Evolutionary conservation across 2,113 vertebrate genomes (phyloP).

Genomic region (Xyrauchen texanus): DNA sequence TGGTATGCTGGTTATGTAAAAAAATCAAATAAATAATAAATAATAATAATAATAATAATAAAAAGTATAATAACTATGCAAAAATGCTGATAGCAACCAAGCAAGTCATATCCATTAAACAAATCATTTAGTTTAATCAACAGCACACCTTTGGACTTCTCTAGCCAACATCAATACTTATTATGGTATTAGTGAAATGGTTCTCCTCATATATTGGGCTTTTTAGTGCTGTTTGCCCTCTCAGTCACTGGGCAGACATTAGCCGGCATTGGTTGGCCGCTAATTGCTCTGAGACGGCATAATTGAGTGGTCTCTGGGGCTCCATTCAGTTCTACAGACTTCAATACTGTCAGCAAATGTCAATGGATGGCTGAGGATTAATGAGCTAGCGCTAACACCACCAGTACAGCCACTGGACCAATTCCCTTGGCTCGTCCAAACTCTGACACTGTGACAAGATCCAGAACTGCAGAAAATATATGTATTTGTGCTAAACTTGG

Average conservation of each 20-base stretch:
- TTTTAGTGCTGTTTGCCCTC: conserved; percentile 18
- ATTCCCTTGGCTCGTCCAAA: conserved; percentile 65
- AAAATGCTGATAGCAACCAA: too few species aligned
- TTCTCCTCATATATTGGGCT: neutral
- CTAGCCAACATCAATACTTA: neutral
- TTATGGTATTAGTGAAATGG: neutral
- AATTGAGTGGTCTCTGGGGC: conserved; percentile 73
- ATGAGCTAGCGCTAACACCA: conserved; percentile 66
- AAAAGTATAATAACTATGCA: too few species aligned
- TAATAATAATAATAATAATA: too few species aligned
- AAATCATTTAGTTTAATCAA: too few species aligned
- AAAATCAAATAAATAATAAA: too few species aligned
- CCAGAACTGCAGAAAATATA: conserved; percentile 63
- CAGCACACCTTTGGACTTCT: neutral
- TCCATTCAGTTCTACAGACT: conserved; percentile 65
- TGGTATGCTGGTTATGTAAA: too few species aligned
- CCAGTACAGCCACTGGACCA: conserved; percentile 68
- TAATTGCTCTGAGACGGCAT: conserved; percentile 72
- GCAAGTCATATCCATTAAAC: too few species aligned
- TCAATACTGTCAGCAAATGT: conserved; percentile 73
- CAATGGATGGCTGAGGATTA: conserved; percentile 71
- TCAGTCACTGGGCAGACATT: conserved; percentile 55
- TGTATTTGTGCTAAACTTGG: conserved; percentile 51
- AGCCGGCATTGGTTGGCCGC: conserved; percentile 60
- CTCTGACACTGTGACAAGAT: conserved; percentile 66